phyloP scores from a whole-genome alignment of 2,888 invertebrate species.

The Athalia cordata region DNA sequence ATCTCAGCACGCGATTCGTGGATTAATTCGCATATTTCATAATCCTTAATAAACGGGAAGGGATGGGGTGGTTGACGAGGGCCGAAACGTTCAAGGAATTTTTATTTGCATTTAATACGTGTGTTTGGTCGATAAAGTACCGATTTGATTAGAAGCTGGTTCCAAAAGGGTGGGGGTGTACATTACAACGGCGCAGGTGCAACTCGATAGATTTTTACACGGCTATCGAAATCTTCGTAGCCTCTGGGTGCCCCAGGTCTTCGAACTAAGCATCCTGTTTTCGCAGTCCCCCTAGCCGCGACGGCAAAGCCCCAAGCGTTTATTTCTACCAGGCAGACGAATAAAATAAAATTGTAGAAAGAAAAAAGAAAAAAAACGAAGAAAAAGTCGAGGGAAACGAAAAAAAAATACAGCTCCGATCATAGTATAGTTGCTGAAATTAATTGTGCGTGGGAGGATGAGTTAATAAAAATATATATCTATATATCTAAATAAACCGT shows the following conservation, averaged over 20 bases:
- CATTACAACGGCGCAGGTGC: slow-evolving; percentile 36
- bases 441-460: too few species aligned
- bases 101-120: slow-evolving; percentile 35
- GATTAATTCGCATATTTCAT: background rate
- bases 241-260: slow-evolving; percentile 9
- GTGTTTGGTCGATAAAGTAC: slow-evolving; percentile 42
- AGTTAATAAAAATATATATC: too few species aligned
- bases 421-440: too few species aligned
- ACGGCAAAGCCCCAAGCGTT: background rate
- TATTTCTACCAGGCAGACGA: background rate
- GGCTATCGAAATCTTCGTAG: slow-evolving; percentile 39
- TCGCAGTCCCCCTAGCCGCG: slow-evolving; percentile 14
- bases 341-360: background rate
- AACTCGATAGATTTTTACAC: slow-evolving; percentile 39
- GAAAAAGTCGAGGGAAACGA: too few species aligned
- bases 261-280: slow-evolving; percentile 41
- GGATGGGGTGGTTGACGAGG: too few species aligned
- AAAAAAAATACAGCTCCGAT: too few species aligned
- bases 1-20: slow-evolving; percentile 16
- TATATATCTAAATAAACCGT: too few species aligned
- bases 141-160: slow-evolving; percentile 38
- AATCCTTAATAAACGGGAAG: background rate
- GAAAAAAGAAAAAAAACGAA: background rate
- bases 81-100: background rate
- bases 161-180: slow-evolving; percentile 8